These are phyloP conservation scores for Callorhinus ursinus DNA, from an alignment of 2,113 vertebrate species.

Conservation along the genomic window DNA sequence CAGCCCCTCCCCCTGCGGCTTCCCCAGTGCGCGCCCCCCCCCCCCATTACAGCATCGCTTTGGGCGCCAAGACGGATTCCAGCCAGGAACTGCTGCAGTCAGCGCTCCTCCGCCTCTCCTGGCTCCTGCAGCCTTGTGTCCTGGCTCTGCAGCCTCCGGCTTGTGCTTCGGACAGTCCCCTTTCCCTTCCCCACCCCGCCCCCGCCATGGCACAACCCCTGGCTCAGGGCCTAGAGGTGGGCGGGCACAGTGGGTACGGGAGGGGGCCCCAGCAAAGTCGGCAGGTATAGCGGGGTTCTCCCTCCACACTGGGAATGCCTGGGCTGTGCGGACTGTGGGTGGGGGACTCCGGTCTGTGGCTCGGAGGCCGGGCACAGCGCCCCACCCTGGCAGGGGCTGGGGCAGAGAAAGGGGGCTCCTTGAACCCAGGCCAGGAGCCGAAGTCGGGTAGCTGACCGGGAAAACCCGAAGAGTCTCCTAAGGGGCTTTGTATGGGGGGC, in stretches of 20 bases:
- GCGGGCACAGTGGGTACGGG: constrained; percentile 59
- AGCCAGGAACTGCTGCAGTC: constrained; percentile 78
- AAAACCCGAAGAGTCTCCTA: not conserved
- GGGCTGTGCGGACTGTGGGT: constrained; percentile 30
- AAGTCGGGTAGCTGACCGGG: not conserved
- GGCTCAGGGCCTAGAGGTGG: constrained; percentile 66
- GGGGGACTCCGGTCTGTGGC: constrained; percentile 33
- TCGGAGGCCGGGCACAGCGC: constrained; percentile 55
- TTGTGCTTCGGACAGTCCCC: constrained; percentile 48
- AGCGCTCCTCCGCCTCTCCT: constrained; percentile 50
- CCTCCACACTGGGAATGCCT: constrained; percentile 47
- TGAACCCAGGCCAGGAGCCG: not conserved
- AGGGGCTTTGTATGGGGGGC: not conserved
- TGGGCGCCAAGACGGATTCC: constrained; percentile 70
- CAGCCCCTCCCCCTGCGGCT: constrained; percentile 62
- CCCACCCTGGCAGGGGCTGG: constrained; percentile 49
- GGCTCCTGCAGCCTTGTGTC: constrained; percentile 62
- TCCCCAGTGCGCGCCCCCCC: not conserved
- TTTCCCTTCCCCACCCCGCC: constrained; percentile 1
- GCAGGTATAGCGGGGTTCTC: constrained; percentile 61
- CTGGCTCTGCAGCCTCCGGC: constrained; percentile 63
- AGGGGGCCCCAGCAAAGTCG: constrained; percentile 51
- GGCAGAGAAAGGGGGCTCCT: not conserved
- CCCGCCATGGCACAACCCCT: constrained; percentile 44
- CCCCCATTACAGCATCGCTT: constrained; percentile 70